Evolutionary conservation across 2,797 vertebrate genomes (phyloP).

Genomic region (Gymnocypris eckloni): DNA sequence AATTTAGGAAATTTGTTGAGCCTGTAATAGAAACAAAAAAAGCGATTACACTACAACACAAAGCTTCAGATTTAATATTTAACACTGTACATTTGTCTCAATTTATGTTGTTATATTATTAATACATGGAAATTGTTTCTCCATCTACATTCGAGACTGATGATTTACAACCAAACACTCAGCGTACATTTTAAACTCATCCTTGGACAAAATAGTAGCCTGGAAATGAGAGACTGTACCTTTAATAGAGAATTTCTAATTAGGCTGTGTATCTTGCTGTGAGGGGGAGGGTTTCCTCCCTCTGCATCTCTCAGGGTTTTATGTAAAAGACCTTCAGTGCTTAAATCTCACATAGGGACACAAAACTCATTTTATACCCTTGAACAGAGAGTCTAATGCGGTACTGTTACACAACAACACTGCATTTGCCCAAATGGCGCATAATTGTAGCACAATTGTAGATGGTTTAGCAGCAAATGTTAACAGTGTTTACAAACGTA

Average conservation of each 20-base stretch:
- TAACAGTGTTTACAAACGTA: not conserved
- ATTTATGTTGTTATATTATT: not conserved
- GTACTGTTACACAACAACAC: not conserved
- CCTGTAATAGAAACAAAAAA: not conserved
- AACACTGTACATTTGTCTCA: not conserved
- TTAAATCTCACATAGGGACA: slow-evolving; percentile 41
- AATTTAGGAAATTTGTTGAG: not conserved
- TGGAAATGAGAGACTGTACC: slow-evolving; percentile 68
- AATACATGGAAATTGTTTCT: not conserved
- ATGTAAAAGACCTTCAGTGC: slow-evolving; percentile 51
- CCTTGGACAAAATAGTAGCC: slow-evolving; percentile 28
- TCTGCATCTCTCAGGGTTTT: slow-evolving; percentile 63
- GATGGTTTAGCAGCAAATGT: slow-evolving; percentile 14
- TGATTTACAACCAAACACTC: not conserved
- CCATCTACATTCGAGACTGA: not conserved
- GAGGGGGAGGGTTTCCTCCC: slow-evolving; percentile 62
- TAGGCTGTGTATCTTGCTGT: slow-evolving; percentile 66
- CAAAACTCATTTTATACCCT: slow-evolving; percentile 29
- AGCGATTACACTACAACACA: not conserved
- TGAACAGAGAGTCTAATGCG: not conserved
- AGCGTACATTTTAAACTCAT: slow-evolving; percentile 26
- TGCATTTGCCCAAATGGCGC: not conserved
- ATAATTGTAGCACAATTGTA: not conserved
- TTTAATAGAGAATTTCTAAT: slow-evolving; percentile 79
- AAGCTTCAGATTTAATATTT: slow-evolving; percentile 19